Base-by-base conservation (phyloP, 2,888 invertebrate species). In the Orthosia gracilis region DNA sequence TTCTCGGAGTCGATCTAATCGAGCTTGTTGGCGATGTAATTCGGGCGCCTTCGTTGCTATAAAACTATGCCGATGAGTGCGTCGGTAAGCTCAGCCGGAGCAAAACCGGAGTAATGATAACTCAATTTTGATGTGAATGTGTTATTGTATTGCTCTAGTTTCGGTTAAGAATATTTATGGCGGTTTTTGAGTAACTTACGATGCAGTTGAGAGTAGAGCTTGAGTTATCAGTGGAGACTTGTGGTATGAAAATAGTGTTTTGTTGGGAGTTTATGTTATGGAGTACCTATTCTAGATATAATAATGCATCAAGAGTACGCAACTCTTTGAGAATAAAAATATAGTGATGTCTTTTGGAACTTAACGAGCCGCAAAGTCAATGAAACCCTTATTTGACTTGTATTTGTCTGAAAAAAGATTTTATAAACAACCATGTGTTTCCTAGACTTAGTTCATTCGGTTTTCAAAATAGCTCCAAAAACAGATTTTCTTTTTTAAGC, bases 1-100 rank as follows among this genome's bases (percentile, higher is more conserved):
- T 95, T 96, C 95, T 94, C 90, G 92, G 94, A 94, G 92, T 89
- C 89, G 93, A 92, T 94, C 93, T 94, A 94, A 95, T 94, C 94
- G 94, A 57, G 89, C 88, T 88, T 89, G 92, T 91, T 91, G 90
- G 92, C 91, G 92, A 89, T 90, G 90, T 87, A 85, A 88, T 87
- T 86, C 89, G 88, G 87, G 87, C 88, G 87, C 87, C 86, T 83
- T 84, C 68, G 79, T 80, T 73, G 71, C 84, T 83, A 85, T 83
- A 86, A 86, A 86, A 87, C 83, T 86, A 88, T 82, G 76, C 59
- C 69, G 84, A 80, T 86, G 83, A 86, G 83, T 85, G 76, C 81
- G 82, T 85, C 74, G 67, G 79, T 70, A 70, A 70, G 67, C 73
- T 84, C 76, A 83, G 76, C 83, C 73, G 69, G 47, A 66, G 73